phyloP scores from a whole-genome alignment of 2,888 invertebrate genomes.

The Drosophila quasianomalipes region DNA sequence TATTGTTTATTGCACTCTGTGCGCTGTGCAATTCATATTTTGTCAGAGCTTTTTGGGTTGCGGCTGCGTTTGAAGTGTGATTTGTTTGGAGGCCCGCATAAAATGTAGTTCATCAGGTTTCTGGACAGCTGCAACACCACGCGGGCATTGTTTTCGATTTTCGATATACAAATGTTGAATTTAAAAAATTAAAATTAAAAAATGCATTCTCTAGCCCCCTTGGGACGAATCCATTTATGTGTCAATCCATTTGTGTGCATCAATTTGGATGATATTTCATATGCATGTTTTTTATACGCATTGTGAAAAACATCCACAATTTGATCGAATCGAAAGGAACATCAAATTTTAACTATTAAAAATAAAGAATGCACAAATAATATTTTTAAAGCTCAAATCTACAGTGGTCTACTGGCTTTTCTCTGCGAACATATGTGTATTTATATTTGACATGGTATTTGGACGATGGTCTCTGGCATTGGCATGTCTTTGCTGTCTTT shows the following conservation, averaged over 20 bases:
- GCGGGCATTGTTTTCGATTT: slow-evolving; percentile 49
- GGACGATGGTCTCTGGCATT: slow-evolving; percentile 11
- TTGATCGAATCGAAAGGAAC: not conserved
- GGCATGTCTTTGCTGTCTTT: slow-evolving; percentile 49
- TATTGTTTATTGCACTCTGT: slow-evolving; percentile 67
- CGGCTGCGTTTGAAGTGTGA: slow-evolving; percentile 59
- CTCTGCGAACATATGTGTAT: not conserved
- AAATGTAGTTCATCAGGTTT: slow-evolving; percentile 64
- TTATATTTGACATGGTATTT: not conserved
- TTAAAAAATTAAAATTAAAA: slow-evolving; percentile 2
- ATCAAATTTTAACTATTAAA: not conserved
- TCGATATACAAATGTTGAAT: slow-evolving; percentile 38
- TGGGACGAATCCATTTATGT: not conserved
- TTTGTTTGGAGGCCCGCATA: slow-evolving; percentile 71
- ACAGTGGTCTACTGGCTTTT: not conserved
- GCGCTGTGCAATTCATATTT: slow-evolving; percentile 69
- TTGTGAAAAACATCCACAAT: not conserved
- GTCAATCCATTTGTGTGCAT: not conserved
- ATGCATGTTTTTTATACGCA: not conserved
- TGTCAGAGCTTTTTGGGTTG: slow-evolving; percentile 60
- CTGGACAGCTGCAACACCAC: slow-evolving; percentile 29
- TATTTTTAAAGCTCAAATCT: not conserved
- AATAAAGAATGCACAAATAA: not conserved
- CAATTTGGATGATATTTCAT: not conserved
- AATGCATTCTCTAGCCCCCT: not conserved